Evolutionary conservation across 2,113 vertebrate species (phyloP), one percentile per base, ranked within the genome.

Genomic region (Gallinago media): DNA sequence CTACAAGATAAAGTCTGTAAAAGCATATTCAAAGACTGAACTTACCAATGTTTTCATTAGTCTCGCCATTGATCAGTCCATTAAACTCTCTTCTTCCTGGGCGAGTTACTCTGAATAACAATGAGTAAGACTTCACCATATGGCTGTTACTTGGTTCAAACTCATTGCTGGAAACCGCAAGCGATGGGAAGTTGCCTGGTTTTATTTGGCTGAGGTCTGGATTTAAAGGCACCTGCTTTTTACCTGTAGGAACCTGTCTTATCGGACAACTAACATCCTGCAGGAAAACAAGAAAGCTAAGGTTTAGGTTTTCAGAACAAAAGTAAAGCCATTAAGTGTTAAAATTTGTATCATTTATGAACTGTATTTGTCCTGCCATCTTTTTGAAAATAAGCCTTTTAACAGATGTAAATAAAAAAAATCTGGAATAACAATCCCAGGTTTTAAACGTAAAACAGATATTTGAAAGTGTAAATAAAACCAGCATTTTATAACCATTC

Each of bases 181-280:
- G 98, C 38, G 99, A 99, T 67, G 99, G 99, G 97, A 99, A 99
- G 98, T 98, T 98, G 98, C 98, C 98, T 40, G 98, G 98, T 98
- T 99, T 99, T 91, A 99, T 98, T 98, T 99, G 99, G 98, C 99
- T 99, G 98, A 98, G 98, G 97, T 99, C 99, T 94, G 99, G 99
- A 97, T 99, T 99, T 98, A 99, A 99, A 99, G 99, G 99, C 99
- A 99, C 99, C 99, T 99, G 99, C 98, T 99, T 99, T 99, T 99
- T 99, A 98, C 99, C 99, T 98, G 99, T 99, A 98, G 99, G 99
- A 98, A 99, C 99, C 99, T 99, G 99, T 97, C 99, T 99, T 97
- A 99, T 98, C 0, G 99, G 99, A 97, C 99, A 99, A 98, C 99
- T 99, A 97, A 99, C 99, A 98, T 99, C 99, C 99, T 99, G 98